Conservation (phyloP, 2,888 invertebrate genomes). For the Xanthorhoe designata region DNA sequence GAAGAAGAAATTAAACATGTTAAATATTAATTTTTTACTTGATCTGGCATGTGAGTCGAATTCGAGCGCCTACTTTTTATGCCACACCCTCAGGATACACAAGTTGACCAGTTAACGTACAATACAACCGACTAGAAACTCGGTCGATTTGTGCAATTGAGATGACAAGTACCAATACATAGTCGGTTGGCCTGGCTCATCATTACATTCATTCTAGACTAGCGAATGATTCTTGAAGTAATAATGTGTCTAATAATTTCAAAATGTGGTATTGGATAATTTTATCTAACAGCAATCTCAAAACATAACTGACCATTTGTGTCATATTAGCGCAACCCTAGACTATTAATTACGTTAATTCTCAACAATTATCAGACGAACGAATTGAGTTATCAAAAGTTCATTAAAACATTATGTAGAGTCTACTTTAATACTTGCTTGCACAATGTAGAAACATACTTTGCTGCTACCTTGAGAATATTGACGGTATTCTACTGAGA, state of each 20-base stretch:
- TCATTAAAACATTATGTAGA: not conserved
- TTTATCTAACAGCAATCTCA: slow-evolving; percentile 2
- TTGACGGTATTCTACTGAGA: not conserved
- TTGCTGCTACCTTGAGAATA: no score
- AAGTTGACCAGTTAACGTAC: not conserved
- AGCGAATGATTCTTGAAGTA: not conserved
- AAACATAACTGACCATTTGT: not conserved
- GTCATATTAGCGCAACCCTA: not conserved
- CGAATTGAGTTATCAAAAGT: not conserved
- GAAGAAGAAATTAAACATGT: not conserved
- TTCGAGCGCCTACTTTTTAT: not conserved
- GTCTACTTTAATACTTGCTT: not conserved
- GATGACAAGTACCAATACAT: not conserved
- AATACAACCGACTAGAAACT: not conserved
- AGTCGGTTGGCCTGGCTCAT: not conserved
- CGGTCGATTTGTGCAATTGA: slow-evolving; percentile 3
- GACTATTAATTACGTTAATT: slow-evolving; percentile 1
- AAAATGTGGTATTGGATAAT: not conserved
- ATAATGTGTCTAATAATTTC: not conserved
- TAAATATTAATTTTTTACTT: not conserved
- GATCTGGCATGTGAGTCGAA: not conserved
- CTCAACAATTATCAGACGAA: not conserved
- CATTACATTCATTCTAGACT: not conserved
- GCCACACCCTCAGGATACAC: not conserved
- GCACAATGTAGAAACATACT: not conserved